Evolutionary conservation across 1,140 invertebrate genomes (phyloP), one percentile per base, ranked within the genome.

Genomic region (Zaprionus gabonicus): DNA sequence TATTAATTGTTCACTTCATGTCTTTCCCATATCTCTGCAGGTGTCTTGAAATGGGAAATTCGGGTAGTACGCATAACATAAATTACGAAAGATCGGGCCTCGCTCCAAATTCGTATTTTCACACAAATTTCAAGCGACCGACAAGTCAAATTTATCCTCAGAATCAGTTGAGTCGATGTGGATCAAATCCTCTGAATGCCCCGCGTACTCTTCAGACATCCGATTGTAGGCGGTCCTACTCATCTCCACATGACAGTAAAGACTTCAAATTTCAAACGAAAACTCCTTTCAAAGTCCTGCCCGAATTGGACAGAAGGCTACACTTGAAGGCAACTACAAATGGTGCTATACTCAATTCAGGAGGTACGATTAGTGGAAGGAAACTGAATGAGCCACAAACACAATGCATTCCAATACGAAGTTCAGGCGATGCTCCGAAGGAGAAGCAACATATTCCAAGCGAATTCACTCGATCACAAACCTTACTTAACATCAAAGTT

Each of bases 311-410:
- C 41, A 93, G 94, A 62, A 93, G 94, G 5, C 94, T 95, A 15
- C 94, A 95, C 46, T 92, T 97, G 36, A 94, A 96, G 41, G 94
- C 95, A 56, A 97, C 96, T 7, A 95, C 96, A 90, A 97, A 97
- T 93, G 96, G 96, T 23, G 95, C 95, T 75, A 96, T 97, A 76
- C 93, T 97, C 38, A 96, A 96, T 66, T 95, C 95, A 13, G 96
- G 96, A 7, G 96, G 96, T 13, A 97, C 96, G 67, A 95, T 97
- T 81, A 96, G 95, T 75, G 96, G 96, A 2, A 92, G 95, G 55
- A 84, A 74, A 36, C 60, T 25, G 20, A 56, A 15, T 57, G 76
- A 73, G 49, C 66, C 10, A 15, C 63, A 53, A 7, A 1, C 38
- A 1, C 28, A 57, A 72, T 62, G 28, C 13, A 23, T 62, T 9